phyloP scores from a whole-genome alignment of 2,797 vertebrate species.

The Amblyraja radiata region DNA sequence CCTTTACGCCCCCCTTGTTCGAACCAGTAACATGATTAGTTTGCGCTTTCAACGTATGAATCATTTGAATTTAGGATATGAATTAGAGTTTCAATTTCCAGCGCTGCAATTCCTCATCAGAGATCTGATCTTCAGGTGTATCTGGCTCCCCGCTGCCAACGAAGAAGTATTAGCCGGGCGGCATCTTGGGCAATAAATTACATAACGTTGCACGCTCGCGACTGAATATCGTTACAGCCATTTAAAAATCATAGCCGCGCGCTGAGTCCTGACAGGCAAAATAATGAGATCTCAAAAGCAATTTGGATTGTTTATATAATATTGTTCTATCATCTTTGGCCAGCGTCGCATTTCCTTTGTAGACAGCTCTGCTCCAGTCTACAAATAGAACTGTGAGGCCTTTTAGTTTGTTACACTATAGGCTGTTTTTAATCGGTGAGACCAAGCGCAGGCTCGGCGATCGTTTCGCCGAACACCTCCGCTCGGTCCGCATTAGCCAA shows the following conservation, averaged over 20 bases:
- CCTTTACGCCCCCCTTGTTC: not conserved
- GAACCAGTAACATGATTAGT: not conserved
- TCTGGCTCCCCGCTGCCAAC: not conserved
- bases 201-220: not conserved
- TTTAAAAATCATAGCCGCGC: not conserved
- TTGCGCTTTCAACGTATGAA: not conserved
- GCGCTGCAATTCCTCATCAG: not conserved
- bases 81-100: not conserved
- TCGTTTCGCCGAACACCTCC: no score
- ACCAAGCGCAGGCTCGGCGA: no score
- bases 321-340: constrained; percentile 11
- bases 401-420: not conserved
- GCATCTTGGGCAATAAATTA: not conserved
- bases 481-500: no score
- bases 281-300: not conserved
- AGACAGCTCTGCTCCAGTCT: not conserved
- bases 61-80: not conserved
- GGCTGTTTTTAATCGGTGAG: no score
- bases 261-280: not conserved
- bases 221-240: not conserved
- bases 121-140: not conserved
- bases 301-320: constrained; percentile 4
- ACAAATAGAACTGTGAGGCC: not conserved
- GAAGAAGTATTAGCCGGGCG: not conserved
- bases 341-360: not conserved